These are phyloP conservation scores for Parotocinclus haroldoi DNA, from an alignment of 2,797 vertebrate species.

Conservation along the genomic window DNA sequence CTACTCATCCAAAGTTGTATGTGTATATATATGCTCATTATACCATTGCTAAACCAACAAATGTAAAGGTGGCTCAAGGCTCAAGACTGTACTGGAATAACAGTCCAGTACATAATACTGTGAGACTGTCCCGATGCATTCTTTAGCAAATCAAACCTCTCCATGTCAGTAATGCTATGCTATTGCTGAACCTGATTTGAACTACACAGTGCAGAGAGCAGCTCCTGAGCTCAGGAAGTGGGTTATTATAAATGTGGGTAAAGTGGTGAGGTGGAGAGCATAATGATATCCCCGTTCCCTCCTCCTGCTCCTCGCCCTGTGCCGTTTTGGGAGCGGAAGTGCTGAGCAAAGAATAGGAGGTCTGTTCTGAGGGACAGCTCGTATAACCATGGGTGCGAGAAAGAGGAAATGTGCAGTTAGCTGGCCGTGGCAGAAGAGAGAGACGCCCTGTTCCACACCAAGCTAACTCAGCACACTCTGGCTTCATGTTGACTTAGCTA, in stretches of 20 bases:
- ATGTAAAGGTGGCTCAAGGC: too few species aligned
- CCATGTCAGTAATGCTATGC: too few species aligned
- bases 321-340: constrained; percentile 22
- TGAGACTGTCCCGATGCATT: too few species aligned
- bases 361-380: constrained; percentile 35
- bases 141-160: too few species aligned
- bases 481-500: constrained; percentile 2
- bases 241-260: constrained; percentile 18
- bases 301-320: not conserved
- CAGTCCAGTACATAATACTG: too few species aligned
- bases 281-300: constrained; percentile 11
- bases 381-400: constrained; percentile 22
- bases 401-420: constrained; percentile 38
- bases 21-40: too few species aligned
- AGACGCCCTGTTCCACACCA: constrained; percentile 32
- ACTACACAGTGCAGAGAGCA: not conserved
- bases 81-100: too few species aligned
- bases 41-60: too few species aligned
- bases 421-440: constrained; percentile 13
- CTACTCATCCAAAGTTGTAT: too few species aligned
- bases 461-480: constrained; percentile 10
- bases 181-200: not conserved
- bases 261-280: constrained; percentile 10
- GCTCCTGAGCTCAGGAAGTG: not conserved
- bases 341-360: constrained; percentile 30